phyloP scores from a whole-genome alignment of 2,113 vertebrate species.

The Neopipo cinnamomea region DNA sequence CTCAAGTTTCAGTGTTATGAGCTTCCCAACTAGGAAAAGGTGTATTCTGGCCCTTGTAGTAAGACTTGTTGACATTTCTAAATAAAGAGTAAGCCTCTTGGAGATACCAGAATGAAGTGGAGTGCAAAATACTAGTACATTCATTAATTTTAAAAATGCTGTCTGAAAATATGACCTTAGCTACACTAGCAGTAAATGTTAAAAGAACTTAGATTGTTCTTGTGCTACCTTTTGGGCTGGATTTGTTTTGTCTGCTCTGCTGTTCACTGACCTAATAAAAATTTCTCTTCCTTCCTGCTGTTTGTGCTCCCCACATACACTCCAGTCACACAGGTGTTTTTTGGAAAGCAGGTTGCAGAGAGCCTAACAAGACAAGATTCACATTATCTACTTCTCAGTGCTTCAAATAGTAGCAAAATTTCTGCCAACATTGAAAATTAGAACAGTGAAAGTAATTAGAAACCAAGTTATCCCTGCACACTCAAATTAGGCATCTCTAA shows the following conservation, averaged over 20 bases:
- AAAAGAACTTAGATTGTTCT: not conserved
- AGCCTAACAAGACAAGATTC: not conserved
- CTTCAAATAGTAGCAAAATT: not conserved
- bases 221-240: not conserved
- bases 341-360: not conserved
- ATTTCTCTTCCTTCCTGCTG: not conserved
- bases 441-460: not conserved
- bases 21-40: not conserved
- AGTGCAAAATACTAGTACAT: not conserved
- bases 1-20: not conserved
- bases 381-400: accelerated
- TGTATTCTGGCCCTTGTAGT: not conserved
- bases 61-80: not conserved
- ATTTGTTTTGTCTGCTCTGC: not conserved
- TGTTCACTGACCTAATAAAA: not conserved
- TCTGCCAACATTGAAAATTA: not conserved
- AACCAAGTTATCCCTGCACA: not conserved
- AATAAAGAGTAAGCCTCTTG: not conserved
- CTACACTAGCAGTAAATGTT: not conserved
- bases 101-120: not conserved
- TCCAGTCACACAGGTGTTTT: not conserved
- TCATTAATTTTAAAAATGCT: not conserved
- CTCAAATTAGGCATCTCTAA: not conserved
- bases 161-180: not conserved
- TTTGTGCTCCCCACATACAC: not conserved